Percentiles rank a stretch among this genome's conserved stretches.
phyloP scores from a whole-genome alignment of 2,888 invertebrate species.

The Spilarctia lutea region DNA sequence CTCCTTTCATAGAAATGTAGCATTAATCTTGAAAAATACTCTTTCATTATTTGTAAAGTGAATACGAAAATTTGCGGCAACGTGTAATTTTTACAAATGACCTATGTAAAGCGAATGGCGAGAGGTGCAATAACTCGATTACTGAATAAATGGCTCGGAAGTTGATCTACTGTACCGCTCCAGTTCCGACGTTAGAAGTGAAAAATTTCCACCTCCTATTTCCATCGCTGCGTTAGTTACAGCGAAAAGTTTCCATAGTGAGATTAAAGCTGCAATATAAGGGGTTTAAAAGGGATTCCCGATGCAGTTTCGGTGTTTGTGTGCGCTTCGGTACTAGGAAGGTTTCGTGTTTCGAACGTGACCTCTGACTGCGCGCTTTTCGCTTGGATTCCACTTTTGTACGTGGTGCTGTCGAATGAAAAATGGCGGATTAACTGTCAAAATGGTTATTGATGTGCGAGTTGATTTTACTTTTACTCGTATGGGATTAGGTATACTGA shows the following conservation, averaged over 20 bases:
- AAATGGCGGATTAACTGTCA: constrained; percentile 82
- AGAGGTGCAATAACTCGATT: constrained; percentile 84
- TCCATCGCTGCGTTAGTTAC: constrained; percentile 75
- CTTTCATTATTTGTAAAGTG: constrained; percentile 56
- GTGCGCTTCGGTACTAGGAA: constrained; percentile 60
- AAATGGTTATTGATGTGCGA: constrained; percentile 81
- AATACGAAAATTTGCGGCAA: constrained; percentile 60
- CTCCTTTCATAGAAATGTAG: constrained; percentile 60
- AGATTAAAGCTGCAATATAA: constrained; percentile 76
- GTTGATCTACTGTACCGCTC: constrained; percentile 77
- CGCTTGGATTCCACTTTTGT: constrained; percentile 69
- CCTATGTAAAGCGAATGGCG: constrained; percentile 79
- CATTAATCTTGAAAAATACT: constrained; percentile 61
- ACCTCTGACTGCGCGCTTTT: constrained; percentile 73
- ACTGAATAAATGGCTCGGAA: constrained; percentile 83
- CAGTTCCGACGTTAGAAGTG: constrained; percentile 63
- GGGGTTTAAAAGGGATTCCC: constrained; percentile 65
- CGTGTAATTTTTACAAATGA: constrained; percentile 80
- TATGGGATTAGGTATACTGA: constrained; percentile 70
- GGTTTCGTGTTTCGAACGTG: constrained; percentile 73
- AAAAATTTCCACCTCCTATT: constrained; percentile 65
- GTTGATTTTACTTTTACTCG: constrained; percentile 77
- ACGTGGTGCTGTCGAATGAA: constrained; percentile 73
- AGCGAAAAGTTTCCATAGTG: constrained; percentile 60
- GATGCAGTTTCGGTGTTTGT: constrained; percentile 69